Conservation (phyloP, 2,113 vertebrate genomes). For the Candoia aspera region DNA sequence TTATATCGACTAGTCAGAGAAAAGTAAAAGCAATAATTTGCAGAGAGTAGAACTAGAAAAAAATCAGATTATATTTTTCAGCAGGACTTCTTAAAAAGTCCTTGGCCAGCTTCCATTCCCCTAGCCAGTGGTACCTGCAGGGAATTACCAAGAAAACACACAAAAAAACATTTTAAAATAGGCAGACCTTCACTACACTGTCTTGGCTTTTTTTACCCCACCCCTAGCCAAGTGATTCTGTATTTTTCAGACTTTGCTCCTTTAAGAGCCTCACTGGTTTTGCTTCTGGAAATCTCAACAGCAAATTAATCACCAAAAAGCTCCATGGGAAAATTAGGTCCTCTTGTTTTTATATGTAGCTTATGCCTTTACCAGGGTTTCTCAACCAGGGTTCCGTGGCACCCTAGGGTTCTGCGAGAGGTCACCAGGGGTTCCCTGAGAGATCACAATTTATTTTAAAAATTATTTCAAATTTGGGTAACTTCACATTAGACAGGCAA, state of each 20-base stretch:
- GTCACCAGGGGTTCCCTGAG: too few relatives aligned
- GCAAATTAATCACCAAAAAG: neutral
- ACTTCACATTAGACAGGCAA: too few relatives aligned
- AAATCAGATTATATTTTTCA: neutral
- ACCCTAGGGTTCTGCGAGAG: too few relatives aligned
- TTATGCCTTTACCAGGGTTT: too few relatives aligned
- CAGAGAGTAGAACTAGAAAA: rapidly evolving
- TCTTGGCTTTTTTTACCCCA: too few relatives aligned
- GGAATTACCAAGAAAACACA: too few relatives aligned
- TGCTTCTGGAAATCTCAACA: neutral
- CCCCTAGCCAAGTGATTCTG: neutral
- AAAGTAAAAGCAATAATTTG: neutral
- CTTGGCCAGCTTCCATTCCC: neutral
- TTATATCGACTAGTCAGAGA: neutral
- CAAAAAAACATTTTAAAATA: too few relatives aligned
- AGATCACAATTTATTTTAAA: too few relatives aligned
- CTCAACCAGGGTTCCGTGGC: too few relatives aligned
- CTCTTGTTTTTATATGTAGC: neutral
- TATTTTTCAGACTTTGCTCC: neutral
- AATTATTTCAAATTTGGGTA: too few relatives aligned
- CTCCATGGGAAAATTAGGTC: neutral
- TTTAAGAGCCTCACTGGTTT: neutral
- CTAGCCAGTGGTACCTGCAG: neutral
- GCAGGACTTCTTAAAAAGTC: neutral
- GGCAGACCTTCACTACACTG: too few relatives aligned